A percentile compares a stretch with the other conserved stretches of the same genome.
These are phyloP conservation scores for Solenodon paradoxus DNA, from an alignment of 2,113 vertebrate genomes.

Conservation along the genomic window DNA sequence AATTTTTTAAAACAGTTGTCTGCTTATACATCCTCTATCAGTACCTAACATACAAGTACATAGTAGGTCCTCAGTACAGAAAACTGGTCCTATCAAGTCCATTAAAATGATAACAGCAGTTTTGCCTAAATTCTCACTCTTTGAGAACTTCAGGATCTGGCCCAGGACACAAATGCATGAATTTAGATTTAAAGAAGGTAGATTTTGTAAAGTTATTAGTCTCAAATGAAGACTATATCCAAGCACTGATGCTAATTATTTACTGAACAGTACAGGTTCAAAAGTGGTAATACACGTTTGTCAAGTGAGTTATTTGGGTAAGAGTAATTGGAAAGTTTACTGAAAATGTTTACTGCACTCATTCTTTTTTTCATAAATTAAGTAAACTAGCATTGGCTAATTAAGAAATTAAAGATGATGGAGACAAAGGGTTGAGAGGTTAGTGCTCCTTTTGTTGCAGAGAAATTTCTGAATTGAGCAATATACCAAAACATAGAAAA, in stretches of 20 bases:
- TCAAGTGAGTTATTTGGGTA: background rate
- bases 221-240: background rate
- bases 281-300: background rate
- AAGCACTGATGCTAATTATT: background rate
- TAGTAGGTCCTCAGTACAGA: background rate
- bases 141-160: background rate
- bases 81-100: background rate
- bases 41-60: background rate
- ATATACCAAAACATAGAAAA: background rate
- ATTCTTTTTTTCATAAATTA: slow-evolving; percentile 23
- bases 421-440: background rate
- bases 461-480: slow-evolving; percentile 31
- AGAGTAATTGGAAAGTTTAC: background rate
- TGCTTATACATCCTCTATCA: background rate
- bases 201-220: background rate
- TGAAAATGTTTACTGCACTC: background rate
- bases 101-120: background rate
- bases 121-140: background rate
- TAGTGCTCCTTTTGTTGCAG: background rate
- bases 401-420: background rate
- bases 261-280: background rate
- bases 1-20: background rate
- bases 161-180: background rate
- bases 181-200: background rate
- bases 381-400: background rate